These are phyloP conservation scores for Perca flavescens DNA, from an alignment of 2,113 vertebrate species.

Conservation along the genomic window DNA sequence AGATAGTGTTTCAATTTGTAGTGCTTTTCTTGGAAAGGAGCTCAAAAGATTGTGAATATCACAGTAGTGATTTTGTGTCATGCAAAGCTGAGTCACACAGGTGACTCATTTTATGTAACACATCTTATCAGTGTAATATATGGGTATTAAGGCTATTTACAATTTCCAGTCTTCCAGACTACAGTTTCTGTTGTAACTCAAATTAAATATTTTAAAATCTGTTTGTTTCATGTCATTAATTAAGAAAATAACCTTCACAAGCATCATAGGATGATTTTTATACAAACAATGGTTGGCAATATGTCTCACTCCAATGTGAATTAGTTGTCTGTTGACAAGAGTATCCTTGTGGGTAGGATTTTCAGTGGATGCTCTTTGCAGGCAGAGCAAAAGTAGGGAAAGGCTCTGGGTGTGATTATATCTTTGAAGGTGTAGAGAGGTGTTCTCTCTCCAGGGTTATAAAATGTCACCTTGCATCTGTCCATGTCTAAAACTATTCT, in stretches of 20 bases:
- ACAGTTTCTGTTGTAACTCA: slow-evolving; percentile 56
- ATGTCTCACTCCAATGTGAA: neutral
- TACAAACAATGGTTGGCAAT: neutral
- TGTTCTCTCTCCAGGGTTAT: slow-evolving; percentile 75
- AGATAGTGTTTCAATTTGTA: slow-evolving; percentile 24
- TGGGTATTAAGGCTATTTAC: slow-evolving; percentile 52
- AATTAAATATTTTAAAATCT: slow-evolving; percentile 73
- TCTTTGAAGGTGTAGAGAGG: slow-evolving; percentile 83
- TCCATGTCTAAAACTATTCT: slow-evolving; percentile 85
- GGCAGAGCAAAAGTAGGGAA: slow-evolving; percentile 86
- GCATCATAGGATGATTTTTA: neutral
- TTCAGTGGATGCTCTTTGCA: slow-evolving; percentile 84
- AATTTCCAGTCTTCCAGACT: slow-evolving; percentile 29
- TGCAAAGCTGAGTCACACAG: slow-evolving; percentile 40
- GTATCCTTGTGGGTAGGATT: slow-evolving; percentile 73
- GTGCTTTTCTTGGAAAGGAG: slow-evolving; percentile 24
- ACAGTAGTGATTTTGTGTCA: slow-evolving; percentile 34
- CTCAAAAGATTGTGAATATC: slow-evolving; percentile 34
- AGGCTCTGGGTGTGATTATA: slow-evolving; percentile 69
- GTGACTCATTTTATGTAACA: slow-evolving; percentile 52
- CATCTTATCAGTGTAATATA: slow-evolving; percentile 55
- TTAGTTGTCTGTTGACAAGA: slow-evolving; percentile 71
- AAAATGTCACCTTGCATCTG: slow-evolving; percentile 83
- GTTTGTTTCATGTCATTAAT: slow-evolving; percentile 42
- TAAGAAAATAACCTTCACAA: neutral